These are phyloP conservation scores for Muschampia plurimacula DNA, from an alignment of 2,888 invertebrate genomes.

Conservation along the genomic window DNA sequence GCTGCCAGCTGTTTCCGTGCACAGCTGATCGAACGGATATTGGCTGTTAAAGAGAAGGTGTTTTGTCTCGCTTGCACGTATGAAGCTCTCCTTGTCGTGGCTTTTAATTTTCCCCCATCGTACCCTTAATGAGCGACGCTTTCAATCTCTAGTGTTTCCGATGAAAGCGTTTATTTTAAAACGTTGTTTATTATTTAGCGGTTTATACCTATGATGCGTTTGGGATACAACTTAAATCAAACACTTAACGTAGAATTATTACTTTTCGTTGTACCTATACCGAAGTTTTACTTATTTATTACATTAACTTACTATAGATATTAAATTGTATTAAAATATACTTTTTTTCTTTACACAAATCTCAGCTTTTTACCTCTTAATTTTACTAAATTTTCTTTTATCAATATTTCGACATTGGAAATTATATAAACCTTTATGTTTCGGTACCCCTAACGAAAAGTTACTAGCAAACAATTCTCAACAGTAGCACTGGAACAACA, in stretches of 20 bases:
- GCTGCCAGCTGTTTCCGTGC: constrained; percentile 80
- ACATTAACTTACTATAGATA: too few relatives aligned
- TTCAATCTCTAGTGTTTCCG: constrained; percentile 50
- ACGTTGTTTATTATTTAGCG: constrained; percentile 12
- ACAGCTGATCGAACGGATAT: constrained; percentile 85
- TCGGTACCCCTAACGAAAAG: constrained; percentile 4
- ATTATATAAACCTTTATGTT: background rate
- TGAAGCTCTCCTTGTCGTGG: constrained; percentile 54
- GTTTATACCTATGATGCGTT: background rate
- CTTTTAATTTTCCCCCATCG: constrained; percentile 69
- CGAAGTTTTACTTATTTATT: too few relatives aligned
- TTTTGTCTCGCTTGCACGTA: constrained; percentile 57
- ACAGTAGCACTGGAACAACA: constrained; percentile 20
- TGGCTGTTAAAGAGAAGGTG: constrained; percentile 71
- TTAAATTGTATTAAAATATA: too few relatives aligned
- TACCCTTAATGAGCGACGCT: constrained; percentile 63
- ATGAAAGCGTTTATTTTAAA: constrained; percentile 33
- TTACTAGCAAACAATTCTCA: constrained; percentile 24
- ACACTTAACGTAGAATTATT: too few relatives aligned
- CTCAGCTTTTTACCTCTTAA: background rate
- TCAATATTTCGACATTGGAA: background rate
- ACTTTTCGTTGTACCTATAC: too few relatives aligned
- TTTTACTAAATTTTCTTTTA: too few relatives aligned
- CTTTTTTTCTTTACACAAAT: too few relatives aligned
- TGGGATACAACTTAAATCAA: background rate